A percentile compares a stretch with the other conserved stretches of the same genome.
Conservation (phyloP, 2,888 invertebrate species). For the Melangyna quadrimaculata region DNA sequence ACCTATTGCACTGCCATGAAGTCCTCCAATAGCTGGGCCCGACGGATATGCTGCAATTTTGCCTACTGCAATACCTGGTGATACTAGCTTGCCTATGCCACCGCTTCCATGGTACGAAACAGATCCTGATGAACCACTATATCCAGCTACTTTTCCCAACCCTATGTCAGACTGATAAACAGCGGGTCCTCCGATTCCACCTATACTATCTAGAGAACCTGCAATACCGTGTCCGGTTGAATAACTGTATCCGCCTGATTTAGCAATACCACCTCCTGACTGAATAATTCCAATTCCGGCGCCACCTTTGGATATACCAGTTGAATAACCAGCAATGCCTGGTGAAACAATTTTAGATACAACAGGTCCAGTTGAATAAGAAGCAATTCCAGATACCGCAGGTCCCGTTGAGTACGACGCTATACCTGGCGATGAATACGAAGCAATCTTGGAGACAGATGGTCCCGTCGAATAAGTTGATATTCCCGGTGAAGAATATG, state of each 20-base stretch:
- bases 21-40: slow-evolving; percentile 81
- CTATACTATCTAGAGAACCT: slow-evolving; percentile 15
- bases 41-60: slow-evolving; percentile 73
- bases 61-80: slow-evolving; percentile 71
- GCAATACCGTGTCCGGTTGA: slow-evolving; percentile 40
- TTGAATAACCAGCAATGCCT: slow-evolving; percentile 62
- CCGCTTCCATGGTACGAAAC: slow-evolving; percentile 71
- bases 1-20: slow-evolving; percentile 20
- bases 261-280: slow-evolving; percentile 57
- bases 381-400: slow-evolving; percentile 64
- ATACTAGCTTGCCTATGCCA: slow-evolving; percentile 28
- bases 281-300: slow-evolving; percentile 36
- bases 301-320: slow-evolving; percentile 38
- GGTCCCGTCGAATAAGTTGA: slow-evolving; percentile 35
- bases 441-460: slow-evolving; percentile 69
- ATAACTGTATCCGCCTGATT: slow-evolving; percentile 42
- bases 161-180: slow-evolving; percentile 52
- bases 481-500: slow-evolving; percentile 64
- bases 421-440: slow-evolving; percentile 66
- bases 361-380: slow-evolving; percentile 74
- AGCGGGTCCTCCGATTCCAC: slow-evolving; percentile 21
- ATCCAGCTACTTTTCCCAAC: slow-evolving; percentile 66
- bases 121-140: slow-evolving; percentile 65
- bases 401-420: slow-evolving; percentile 37
- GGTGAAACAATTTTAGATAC: slow-evolving; percentile 63